Conservation (phyloP, 2,113 vertebrate genomes). For the Lophura nycthemera region DNA sequence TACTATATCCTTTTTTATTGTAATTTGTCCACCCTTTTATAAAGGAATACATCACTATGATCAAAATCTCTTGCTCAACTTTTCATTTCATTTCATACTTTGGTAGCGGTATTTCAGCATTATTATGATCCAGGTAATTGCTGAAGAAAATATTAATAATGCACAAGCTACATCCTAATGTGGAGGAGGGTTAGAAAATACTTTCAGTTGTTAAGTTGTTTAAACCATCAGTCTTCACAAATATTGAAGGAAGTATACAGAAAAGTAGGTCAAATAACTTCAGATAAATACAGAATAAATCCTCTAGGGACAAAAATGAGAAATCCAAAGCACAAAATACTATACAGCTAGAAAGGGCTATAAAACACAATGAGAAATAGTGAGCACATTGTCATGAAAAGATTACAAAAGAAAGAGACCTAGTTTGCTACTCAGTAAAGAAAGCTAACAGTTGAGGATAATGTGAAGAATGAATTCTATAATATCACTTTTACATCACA, state of each 20-base stretch:
- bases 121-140: neutral
- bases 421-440: neutral
- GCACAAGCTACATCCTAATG: neutral
- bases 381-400: neutral
- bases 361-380: neutral
- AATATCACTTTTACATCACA: neutral
- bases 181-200: neutral
- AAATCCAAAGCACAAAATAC: conserved; percentile 2
- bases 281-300: conserved; percentile 20
- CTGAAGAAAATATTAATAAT: neutral
- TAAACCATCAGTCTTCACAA: neutral
- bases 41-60: neutral
- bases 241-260: neutral
- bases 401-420: neutral
- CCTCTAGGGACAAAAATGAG: neutral
- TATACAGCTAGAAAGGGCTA: neutral
- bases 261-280: conserved; percentile 31
- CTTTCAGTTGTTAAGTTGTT: conserved; percentile 3
- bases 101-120: neutral
- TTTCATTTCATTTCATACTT: neutral
- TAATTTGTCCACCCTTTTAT: neutral
- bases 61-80: neutral
- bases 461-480: neutral
- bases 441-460: neutral
- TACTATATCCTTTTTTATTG: neutral